A percentile compares a stretch with the other conserved stretches of the same genome.
These are phyloP conservation scores for Acheta domesticus DNA, from an alignment of 2,888 invertebrate species.

Conservation along the genomic window DNA sequence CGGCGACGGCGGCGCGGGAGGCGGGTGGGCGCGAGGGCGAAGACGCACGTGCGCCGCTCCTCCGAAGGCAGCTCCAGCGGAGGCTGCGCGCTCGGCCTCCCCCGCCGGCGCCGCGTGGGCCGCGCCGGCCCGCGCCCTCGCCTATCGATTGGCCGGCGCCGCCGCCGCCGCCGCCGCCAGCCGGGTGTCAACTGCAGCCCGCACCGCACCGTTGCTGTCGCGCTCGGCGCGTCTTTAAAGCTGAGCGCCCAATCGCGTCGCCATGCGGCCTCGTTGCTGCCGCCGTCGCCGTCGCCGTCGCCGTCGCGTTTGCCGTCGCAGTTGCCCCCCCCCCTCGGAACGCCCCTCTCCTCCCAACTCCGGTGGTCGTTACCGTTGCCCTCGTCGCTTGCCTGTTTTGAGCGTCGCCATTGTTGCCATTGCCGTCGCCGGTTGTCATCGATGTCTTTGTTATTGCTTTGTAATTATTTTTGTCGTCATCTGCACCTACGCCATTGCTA, in stretches of 20 bases:
- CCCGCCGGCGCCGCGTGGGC: slow-evolving; percentile 26
- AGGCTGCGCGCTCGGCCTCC: background rate
- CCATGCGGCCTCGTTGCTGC: background rate
- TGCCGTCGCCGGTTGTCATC: too few relatives aligned
- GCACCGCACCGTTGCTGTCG: background rate
- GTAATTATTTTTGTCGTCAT: too few relatives aligned
- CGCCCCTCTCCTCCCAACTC: background rate
- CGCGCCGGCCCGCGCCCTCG: slow-evolving; percentile 31
- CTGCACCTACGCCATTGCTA: too few relatives aligned
- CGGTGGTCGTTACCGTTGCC: too few relatives aligned
- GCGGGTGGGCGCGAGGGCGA: background rate
- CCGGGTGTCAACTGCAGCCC: slow-evolving; percentile 11
- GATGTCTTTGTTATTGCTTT: too few relatives aligned
- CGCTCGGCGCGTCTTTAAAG: background rate
- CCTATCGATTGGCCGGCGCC: slow-evolving; percentile 34
- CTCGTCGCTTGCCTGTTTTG: background rate
- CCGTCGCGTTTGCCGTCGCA: background rate
- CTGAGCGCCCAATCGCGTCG: background rate
- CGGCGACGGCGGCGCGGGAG: background rate
- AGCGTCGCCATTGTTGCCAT: too few relatives aligned
- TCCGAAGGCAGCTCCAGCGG: background rate
- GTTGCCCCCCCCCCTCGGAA: background rate
- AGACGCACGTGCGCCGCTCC: background rate
- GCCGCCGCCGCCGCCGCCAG: slow-evolving; percentile 23
- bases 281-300: background rate